A percentile compares a stretch with the other conserved stretches of the same genome.
Conservation (phyloP, 2,113 vertebrate species). For the Hyperoodon ampullatus region DNA sequence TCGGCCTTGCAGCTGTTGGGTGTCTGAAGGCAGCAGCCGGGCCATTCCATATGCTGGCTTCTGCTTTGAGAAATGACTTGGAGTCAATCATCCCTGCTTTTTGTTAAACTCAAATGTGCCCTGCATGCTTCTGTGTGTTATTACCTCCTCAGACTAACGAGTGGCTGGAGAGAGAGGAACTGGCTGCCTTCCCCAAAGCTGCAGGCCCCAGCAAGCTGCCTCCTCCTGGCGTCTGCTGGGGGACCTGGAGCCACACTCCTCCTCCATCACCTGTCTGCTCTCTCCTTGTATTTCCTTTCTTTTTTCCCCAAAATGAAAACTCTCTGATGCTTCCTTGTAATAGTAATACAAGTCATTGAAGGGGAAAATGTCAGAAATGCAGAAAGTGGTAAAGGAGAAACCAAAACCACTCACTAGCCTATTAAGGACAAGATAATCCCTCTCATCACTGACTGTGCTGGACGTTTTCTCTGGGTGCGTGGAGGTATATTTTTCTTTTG, state of each 20-base stretch:
- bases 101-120: neutral
- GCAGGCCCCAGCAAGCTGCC: neutral
- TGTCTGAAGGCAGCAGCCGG: neutral
- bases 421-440: neutral
- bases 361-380: neutral
- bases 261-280: neutral
- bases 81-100: neutral
- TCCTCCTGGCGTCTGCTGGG: neutral
- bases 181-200: neutral
- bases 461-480: neutral
- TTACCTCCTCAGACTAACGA: neutral
- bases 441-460: rapidly evolving
- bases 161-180: neutral
- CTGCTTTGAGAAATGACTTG: neutral
- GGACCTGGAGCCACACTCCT: too few species aligned
- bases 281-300: neutral
- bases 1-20: rapidly evolving
- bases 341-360: neutral
- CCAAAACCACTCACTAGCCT: neutral
- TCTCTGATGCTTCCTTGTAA: neutral
- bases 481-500: neutral
- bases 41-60: neutral
- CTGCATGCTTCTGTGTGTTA: neutral
- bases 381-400: neutral
- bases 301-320: neutral